Evolutionary conservation across 2,888 invertebrate species (phyloP).

Genomic region (Hydrotaea cyrtoneurina): DNA sequence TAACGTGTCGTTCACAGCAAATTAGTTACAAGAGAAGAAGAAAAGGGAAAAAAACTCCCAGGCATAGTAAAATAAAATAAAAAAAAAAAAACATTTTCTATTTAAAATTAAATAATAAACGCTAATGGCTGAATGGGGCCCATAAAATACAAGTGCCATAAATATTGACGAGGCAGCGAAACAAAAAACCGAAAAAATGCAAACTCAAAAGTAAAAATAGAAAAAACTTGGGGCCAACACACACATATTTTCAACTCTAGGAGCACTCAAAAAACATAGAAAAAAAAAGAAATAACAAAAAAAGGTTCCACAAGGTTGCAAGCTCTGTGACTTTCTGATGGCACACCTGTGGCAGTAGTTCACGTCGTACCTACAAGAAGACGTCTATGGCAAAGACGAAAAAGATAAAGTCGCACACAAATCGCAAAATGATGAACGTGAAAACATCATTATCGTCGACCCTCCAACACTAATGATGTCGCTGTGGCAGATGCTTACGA

Average conservation of each 20-base stretch:
- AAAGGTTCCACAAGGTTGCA: conserved; percentile 28
- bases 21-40: neutral
- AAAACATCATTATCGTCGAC: neutral
- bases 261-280: neutral
- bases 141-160: conserved; percentile 3
- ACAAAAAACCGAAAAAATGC: neutral
- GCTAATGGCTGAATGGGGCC: conserved; percentile 10
- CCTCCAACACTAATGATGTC: conserved; percentile 33
- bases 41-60: no score
- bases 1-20: neutral
- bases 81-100: neutral
- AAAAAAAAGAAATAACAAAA: neutral
- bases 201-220: conserved; percentile 4
- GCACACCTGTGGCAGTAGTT: conserved; percentile 28
- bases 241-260: neutral
- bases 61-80: neutral
- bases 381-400: neutral
- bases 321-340: conserved; percentile 19
- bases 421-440: conserved; percentile 19
- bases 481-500: neutral
- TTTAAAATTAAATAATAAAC: conserved; percentile 25
- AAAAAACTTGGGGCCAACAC: neutral
- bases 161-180: conserved; percentile 6
- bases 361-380: neutral
- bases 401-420: neutral